Evolutionary conservation across 2,888 invertebrate species (phyloP).

Genomic region (Phania funesta): DNA sequence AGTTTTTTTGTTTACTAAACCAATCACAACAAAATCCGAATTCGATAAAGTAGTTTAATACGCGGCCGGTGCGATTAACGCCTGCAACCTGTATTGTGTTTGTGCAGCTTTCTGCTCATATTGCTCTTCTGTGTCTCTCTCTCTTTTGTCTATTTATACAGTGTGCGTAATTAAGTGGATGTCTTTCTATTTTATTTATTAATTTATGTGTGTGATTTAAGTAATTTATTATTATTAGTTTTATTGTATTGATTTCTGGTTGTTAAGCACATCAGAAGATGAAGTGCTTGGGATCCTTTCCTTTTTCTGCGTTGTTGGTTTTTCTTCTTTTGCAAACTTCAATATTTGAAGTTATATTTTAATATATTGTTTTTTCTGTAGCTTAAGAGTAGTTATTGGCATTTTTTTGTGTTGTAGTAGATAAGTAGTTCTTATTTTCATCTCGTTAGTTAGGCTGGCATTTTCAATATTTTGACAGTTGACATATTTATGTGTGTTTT

Average conservation of each 20-base stretch:
- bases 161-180: conserved; percentile 51
- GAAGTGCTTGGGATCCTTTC: conserved; percentile 38
- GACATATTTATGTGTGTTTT: conserved; percentile 66
- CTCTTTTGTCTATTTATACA: conserved; percentile 37
- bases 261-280: conserved; percentile 7
- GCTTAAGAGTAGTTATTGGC: conserved; percentile 15
- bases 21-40: no score
- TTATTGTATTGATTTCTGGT: conserved; percentile 4
- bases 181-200: conserved; percentile 40
- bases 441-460: conserved; percentile 65
- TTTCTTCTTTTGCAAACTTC: neutral
- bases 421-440: conserved; percentile 63
- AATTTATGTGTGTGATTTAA: conserved; percentile 38
- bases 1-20: no score
- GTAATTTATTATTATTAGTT: conserved; percentile 44
- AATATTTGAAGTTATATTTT: conserved; percentile 39
- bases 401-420: neutral
- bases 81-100: neutral
- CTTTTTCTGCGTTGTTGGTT: neutral
- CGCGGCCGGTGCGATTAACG: neutral
- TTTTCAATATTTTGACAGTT: conserved; percentile 66
- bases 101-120: no score
- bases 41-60: no score
- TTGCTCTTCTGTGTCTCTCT: neutral
- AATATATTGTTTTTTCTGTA: conserved; percentile 13